Percentiles rank a stretch among this genome's conserved stretches.
Evolutionary conservation across 2,113 vertebrate species (phyloP).

Genomic region (Platichthys stellatus): DNA sequence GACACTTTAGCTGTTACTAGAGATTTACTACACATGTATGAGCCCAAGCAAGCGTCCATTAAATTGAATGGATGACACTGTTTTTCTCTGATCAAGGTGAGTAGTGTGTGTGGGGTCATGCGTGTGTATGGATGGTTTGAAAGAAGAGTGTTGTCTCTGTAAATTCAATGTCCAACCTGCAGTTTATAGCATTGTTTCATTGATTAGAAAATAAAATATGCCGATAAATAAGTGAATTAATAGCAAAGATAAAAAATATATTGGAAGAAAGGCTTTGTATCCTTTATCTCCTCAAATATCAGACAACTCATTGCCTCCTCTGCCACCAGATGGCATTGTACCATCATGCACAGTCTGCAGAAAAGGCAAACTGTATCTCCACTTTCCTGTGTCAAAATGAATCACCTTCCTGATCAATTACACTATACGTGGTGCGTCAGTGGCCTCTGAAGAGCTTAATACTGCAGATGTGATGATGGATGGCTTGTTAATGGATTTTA

Average conservation of each 20-base stretch:
- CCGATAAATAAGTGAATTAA: neutral
- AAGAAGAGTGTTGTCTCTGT: too few relatives aligned
- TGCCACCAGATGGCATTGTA: slow-evolving; percentile 75
- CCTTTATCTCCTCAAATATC: neutral
- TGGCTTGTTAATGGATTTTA: slow-evolving; percentile 36
- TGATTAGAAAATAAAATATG: neutral
- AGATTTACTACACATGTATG: slow-evolving; percentile 13
- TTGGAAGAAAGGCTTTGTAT: neutral
- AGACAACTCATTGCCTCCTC: neutral
- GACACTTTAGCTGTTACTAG: neutral
- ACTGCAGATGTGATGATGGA: slow-evolving; percentile 27
- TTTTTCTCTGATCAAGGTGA: slow-evolving; percentile 50
- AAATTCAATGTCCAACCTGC: too few relatives aligned
- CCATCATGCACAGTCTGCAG: slow-evolving; percentile 33
- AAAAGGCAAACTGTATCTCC: neutral
- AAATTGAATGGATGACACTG: slow-evolving; percentile 27
- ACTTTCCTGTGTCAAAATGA: slow-evolving; percentile 6
- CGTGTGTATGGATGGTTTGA: neutral
- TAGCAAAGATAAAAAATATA: neutral
- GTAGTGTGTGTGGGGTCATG: slow-evolving; percentile 29
- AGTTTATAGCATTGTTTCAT: too few relatives aligned
- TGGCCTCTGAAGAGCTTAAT: slow-evolving; percentile 33
- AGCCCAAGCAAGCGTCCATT: slow-evolving; percentile 10
- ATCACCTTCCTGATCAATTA: slow-evolving; percentile 9
- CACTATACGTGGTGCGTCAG: slow-evolving; percentile 7